Evolutionary conservation across 1,140 invertebrate genomes (phyloP), one percentile per base, ranked within the genome.

Genomic region (Subanguina moxae): DNA sequence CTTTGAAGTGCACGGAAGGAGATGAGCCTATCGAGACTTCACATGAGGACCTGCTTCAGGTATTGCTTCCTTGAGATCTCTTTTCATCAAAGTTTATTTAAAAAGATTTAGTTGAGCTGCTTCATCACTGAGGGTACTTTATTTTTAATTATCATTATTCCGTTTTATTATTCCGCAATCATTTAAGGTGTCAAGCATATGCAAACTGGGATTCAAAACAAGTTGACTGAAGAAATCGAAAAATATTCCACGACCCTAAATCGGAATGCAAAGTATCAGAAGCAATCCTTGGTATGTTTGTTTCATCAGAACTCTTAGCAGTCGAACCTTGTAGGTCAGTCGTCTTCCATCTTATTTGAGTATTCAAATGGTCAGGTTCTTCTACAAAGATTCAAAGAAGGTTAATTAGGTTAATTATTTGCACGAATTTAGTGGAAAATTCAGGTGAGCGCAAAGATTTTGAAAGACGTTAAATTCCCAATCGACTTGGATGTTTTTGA

Each of bases 361-460:
- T 1, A 89, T 99, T 65, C 93, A 98, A 83, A 95, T 99, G 86
- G 93, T 99, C 62, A 86, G 96, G 58, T 99, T 98, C 86, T 97
- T 90, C 85, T 99, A 90, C 82, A 98, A 99, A 85, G 94, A 95
- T 84, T 94, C 93, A 83, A 91, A 78, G 13, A 25, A 91, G 83
- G 78, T 80, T 32, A 57, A 46, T n/a, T n/a, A n/a, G n/a, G n/a
- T 25, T 19, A 15, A 17, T 65, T 65, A 58, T 27, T 65, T 11
- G n/a, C 13, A 17, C 13, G 23, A 67, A 28, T 15, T n/a, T 58
- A 15, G 11, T n/a, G n/a, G 72, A 17, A 11, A 25, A 64, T 78
- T 65, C 28, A 78, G 78, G 68, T 80, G 5, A 83, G 75, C 25
- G 80, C 80, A 1, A 82, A 82, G 65, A 82, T 82, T 32, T 62